A percentile compares a stretch with the other conserved stretches of the same genome.
Conservation (phyloP, 2,888 invertebrate genomes). For the Dicranocentrus wangi region DNA sequence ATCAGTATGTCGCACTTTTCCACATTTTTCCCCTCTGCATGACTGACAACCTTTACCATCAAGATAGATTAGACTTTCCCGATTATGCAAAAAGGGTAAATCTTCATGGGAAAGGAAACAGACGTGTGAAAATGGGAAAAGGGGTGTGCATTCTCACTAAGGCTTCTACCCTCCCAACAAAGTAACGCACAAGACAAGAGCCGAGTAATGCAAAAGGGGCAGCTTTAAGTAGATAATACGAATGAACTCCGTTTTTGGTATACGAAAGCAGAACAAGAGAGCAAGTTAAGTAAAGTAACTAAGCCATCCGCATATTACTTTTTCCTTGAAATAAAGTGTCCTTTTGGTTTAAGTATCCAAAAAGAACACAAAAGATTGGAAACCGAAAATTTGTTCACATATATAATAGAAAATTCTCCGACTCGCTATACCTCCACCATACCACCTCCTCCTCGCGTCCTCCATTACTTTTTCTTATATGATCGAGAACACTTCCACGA, state of each 20-base stretch:
- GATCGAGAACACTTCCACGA: too few species aligned
- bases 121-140: constrained; percentile 71
- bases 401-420: neutral
- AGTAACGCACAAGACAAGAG: neutral
- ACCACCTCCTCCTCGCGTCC: too few species aligned
- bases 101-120: constrained; percentile 73
- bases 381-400: constrained; percentile 44
- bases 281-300: constrained; percentile 28
- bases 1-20: constrained; percentile 11
- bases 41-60: constrained; percentile 16
- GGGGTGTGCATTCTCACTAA: constrained; percentile 48
- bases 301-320: constrained; percentile 18
- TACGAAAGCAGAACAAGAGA: neutral
- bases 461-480: too few species aligned
- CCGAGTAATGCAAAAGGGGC: constrained; percentile 22
- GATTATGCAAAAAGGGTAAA: constrained; percentile 73
- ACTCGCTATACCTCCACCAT: too few species aligned
- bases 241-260: neutral
- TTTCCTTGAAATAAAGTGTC: neutral
- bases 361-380: neutral
- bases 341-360: constrained; percentile 30
- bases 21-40: neutral
- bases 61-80: constrained; percentile 68
- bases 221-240: constrained; percentile 35
- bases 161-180: neutral